A percentile compares a stretch with the other conserved stretches of the same genome.
These are phyloP conservation scores for Brachionichthys hirsutus DNA, from an alignment of 2,113 vertebrate genomes.

Conservation along the genomic window DNA sequence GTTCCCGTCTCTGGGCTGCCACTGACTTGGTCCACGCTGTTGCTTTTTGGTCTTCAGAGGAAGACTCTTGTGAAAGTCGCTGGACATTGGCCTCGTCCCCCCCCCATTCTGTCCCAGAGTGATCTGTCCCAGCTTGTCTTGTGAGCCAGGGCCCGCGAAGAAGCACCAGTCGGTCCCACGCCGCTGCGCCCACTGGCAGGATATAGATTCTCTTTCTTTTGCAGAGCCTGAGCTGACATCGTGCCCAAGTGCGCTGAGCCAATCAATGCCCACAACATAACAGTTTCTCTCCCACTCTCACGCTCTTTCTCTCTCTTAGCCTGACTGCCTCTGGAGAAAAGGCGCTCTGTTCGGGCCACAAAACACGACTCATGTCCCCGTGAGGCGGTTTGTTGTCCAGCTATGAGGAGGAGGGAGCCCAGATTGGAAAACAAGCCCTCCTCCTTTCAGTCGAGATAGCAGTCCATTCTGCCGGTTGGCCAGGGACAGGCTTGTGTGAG, in stretches of 20 bases:
- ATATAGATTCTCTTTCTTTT: slow-evolving; percentile 70
- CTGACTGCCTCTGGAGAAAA: slow-evolving; percentile 86
- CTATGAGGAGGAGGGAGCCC: slow-evolving; percentile 64
- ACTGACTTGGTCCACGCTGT: slow-evolving; percentile 56
- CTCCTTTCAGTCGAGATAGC: slow-evolving; percentile 73
- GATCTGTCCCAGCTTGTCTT: slow-evolving; percentile 69
- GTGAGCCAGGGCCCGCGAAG: slow-evolving; percentile 56
- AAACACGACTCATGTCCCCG: slow-evolving; percentile 74
- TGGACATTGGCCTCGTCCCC: slow-evolving; percentile 65
- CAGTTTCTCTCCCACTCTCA: slow-evolving; percentile 57
- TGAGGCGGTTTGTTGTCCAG: slow-evolving; percentile 78
- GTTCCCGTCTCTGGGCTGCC: slow-evolving; percentile 52
- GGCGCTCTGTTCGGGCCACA: slow-evolving; percentile 79
- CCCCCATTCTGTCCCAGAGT: slow-evolving; percentile 63
- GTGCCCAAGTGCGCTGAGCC: slow-evolving; percentile 59
- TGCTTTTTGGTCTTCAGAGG: slow-evolving; percentile 55
- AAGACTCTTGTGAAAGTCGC: slow-evolving; percentile 50
- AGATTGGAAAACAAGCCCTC: slow-evolving; percentile 70
- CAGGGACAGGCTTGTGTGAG: slow-evolving; percentile 69
- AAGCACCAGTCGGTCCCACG: slow-evolving; percentile 67
- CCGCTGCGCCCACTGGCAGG: slow-evolving; percentile 68
- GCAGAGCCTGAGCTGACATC: slow-evolving; percentile 60
- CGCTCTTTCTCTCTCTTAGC: slow-evolving; percentile 76
- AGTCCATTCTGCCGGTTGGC: slow-evolving; percentile 68
- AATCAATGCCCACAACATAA: slow-evolving; percentile 67